Percentiles rank a stretch among this genome's conserved stretches.
Conservation (phyloP, 1,140 invertebrate species). For the Wiebesia pumilae region DNA sequence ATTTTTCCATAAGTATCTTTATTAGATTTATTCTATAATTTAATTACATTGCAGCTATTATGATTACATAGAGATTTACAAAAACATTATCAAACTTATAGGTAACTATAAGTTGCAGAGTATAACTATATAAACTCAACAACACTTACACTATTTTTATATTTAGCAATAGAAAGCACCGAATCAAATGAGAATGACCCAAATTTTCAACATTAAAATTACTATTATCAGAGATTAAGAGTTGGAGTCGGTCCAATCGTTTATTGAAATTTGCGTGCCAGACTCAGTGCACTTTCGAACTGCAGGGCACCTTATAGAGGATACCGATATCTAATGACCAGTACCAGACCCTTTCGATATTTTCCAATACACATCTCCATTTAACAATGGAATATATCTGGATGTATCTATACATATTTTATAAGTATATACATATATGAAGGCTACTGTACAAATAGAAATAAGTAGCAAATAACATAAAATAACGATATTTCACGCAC, state of each 20-base stretch:
- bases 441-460: too few relatives aligned
- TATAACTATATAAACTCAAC: neutral
- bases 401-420: neutral
- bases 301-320: conserved; percentile 39
- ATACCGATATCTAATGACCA: conserved; percentile 50
- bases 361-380: conserved; percentile 18
- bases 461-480: too few relatives aligned
- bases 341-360: conserved; percentile 42
- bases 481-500: neutral
- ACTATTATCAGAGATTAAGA: conserved; percentile 53
- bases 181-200: conserved; percentile 14
- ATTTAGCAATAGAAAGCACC: neutral
- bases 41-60: too few relatives aligned
- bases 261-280: conserved; percentile 39
- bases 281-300: neutral
- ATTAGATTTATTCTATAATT: too few relatives aligned
- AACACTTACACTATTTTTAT: neutral
- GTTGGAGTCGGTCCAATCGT: conserved; percentile 7
- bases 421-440: neutral
- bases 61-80: too few relatives aligned
- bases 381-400: neutral
- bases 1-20: neutral
- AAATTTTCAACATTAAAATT: conserved; percentile 45
- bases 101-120: neutral
- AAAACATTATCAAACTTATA: too few relatives aligned